Percentiles rank a stretch among this genome's conserved stretches.
Conservation (phyloP, 2,888 invertebrate species). For the Gisinianus flammeolus region DNA sequence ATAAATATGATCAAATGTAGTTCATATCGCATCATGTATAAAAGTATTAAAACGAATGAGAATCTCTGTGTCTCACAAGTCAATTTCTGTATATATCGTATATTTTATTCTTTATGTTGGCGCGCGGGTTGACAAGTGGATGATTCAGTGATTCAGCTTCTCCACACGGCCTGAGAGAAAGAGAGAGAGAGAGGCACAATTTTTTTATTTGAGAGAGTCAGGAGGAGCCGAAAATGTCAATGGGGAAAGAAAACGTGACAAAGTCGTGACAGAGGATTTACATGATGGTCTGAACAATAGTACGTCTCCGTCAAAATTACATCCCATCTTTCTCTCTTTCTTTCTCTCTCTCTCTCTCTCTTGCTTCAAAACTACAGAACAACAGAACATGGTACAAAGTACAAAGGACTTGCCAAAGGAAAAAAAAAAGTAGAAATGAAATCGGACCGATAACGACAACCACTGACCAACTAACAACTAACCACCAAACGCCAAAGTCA, state of each 20-base stretch:
- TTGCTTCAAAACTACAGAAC: background rate
- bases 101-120: no score
- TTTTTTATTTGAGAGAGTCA: background rate
- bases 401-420: background rate
- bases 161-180: background rate
- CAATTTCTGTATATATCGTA: no score
- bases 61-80: no score
- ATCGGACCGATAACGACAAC: background rate
- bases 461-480: background rate
- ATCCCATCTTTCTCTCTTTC: background rate
- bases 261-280: constrained; percentile 46
- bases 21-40: background rate
- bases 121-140: constrained; percentile 8
- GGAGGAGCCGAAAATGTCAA: constrained; percentile 22
- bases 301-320: background rate
- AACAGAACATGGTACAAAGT: constrained; percentile 15
- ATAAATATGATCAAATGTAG: background rate
- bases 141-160: constrained; percentile 11
- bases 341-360: background rate
- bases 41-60: no score
- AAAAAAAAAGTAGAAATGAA: background rate
- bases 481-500: background rate
- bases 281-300: constrained; percentile 33
- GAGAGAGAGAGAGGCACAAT: background rate
- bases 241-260: constrained; percentile 44